These are phyloP conservation scores for Cyclina sinensis DNA, from an alignment of 1,140 invertebrate genomes.

Conservation along the genomic window DNA sequence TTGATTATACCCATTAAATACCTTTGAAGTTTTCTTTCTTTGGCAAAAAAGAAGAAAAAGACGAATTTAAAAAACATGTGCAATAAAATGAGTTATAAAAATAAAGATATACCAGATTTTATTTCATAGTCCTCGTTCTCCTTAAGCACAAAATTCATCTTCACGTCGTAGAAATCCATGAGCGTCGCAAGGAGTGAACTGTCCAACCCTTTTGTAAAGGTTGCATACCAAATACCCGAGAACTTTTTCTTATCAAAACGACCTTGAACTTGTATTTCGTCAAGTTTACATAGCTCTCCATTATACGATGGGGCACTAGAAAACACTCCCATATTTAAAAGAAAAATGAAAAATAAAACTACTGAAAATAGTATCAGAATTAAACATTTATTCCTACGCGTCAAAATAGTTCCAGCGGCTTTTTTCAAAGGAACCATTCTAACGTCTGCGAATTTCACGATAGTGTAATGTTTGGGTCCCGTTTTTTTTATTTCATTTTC, in stretches of 20 bases:
- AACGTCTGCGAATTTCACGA: too few species aligned
- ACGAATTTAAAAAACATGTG: not conserved
- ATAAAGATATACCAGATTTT: constrained; percentile 47
- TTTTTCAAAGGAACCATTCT: too few species aligned
- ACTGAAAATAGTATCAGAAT: constrained; percentile 2
- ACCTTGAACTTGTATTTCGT: constrained; percentile 53
- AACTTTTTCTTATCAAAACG: constrained; percentile 61
- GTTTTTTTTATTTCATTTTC: too few species aligned
- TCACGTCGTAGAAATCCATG: constrained; percentile 55
- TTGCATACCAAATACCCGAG: constrained; percentile 49
- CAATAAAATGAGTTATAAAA: not conserved
- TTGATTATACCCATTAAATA: too few species aligned
- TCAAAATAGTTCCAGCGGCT: not conserved
- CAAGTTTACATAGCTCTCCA: constrained; percentile 52
- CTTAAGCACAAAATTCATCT: constrained; percentile 33
- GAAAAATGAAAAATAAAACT: constrained; percentile 9
- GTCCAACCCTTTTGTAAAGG: constrained; percentile 51
- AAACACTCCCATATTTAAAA: constrained; percentile 45
- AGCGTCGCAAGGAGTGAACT: constrained; percentile 20
- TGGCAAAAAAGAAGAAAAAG: not conserved
- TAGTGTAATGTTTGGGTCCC: too few species aligned
- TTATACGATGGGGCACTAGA: constrained; percentile 8
- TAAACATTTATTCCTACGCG: constrained; percentile 63
- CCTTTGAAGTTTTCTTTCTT: not conserved
- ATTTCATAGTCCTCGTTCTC: constrained; percentile 41